These are phyloP conservation scores for Eupithecia tripunctaria DNA, from an alignment of 2,888 invertebrate species.

Conservation along the genomic window DNA sequence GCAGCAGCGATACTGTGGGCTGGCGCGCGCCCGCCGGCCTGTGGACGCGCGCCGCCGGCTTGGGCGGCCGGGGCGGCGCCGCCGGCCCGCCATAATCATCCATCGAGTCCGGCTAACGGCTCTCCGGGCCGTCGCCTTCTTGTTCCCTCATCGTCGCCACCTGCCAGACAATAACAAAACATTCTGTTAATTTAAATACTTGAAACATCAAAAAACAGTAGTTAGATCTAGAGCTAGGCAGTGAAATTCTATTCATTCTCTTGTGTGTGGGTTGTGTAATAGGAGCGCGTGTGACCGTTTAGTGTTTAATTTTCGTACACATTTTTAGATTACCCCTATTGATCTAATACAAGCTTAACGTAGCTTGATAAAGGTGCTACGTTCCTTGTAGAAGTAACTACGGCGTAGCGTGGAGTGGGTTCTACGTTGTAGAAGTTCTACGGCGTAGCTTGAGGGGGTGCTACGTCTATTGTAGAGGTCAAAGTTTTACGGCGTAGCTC, in stretches of 20 bases:
- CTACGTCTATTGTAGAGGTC: background rate
- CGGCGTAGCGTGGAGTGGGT: background rate
- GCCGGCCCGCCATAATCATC: slow-evolving; percentile 92
- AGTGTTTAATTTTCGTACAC: background rate
- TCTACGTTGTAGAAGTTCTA: background rate
- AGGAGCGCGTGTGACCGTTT: slow-evolving; percentile 11
- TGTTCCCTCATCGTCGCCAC: slow-evolving; percentile 87
- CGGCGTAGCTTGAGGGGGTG: background rate
- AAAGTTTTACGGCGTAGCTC: background rate
- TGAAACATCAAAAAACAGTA: background rate
- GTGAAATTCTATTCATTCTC: background rate
- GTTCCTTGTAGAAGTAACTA: background rate
- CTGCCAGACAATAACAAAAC: slow-evolving; percentile 60
- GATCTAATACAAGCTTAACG: background rate
- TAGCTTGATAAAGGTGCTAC: background rate
- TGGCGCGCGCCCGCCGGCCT: slow-evolving; percentile 84
- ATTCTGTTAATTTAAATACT: slow-evolving; percentile 32
- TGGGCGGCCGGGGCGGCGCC: slow-evolving; percentile 90
- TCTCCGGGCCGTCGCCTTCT: slow-evolving; percentile 87
- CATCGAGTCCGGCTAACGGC: slow-evolving; percentile 87
- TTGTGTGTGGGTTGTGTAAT: background rate
- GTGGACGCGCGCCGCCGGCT: slow-evolving; percentile 89
- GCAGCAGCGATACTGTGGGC: slow-evolving; percentile 82
- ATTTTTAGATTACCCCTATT: background rate
- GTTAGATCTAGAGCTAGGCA: background rate